phyloP scores from a whole-genome alignment of 2,888 invertebrate species.

The Yponomeuta plumbellus region DNA sequence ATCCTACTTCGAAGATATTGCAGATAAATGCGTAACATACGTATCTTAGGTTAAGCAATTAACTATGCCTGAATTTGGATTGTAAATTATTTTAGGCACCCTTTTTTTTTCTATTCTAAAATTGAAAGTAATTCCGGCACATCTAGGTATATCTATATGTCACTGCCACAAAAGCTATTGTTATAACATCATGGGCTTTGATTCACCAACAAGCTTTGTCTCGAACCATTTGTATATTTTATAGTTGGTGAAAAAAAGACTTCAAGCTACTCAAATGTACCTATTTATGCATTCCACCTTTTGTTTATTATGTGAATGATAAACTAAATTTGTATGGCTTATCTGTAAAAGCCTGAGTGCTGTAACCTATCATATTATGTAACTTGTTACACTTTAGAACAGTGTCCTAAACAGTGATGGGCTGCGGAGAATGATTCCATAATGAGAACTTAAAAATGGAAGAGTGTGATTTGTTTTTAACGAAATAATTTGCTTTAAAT shows the following conservation, averaged over 20 bases:
- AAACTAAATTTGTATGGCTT: not conserved
- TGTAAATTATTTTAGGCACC: too few relatives aligned
- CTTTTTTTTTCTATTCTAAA: too few relatives aligned
- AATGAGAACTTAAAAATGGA: too few relatives aligned
- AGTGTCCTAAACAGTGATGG: not conserved
- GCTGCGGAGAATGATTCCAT: too few relatives aligned
- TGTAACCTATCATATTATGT: not conserved
- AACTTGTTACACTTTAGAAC: not conserved
- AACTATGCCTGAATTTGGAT: too few relatives aligned
- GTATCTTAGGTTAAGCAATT: too few relatives aligned
- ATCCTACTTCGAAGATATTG: not conserved
- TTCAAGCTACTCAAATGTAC: not conserved
- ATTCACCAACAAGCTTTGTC: not conserved
- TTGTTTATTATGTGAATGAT: not conserved
- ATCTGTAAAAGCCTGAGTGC: not conserved
- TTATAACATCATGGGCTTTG: not conserved
- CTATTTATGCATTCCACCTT: conserved; percentile 14
- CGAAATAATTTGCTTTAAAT: too few relatives aligned
- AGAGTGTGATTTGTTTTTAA: too few relatives aligned
- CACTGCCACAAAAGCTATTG: not conserved
- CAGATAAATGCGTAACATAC: too few relatives aligned
- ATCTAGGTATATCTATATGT: not conserved
- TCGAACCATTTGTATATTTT: not conserved
- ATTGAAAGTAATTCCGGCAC: not conserved
- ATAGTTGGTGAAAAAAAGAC: not conserved